phyloP scores from a whole-genome alignment of 2,797 vertebrate species.

The Gallinago stenura region DNA sequence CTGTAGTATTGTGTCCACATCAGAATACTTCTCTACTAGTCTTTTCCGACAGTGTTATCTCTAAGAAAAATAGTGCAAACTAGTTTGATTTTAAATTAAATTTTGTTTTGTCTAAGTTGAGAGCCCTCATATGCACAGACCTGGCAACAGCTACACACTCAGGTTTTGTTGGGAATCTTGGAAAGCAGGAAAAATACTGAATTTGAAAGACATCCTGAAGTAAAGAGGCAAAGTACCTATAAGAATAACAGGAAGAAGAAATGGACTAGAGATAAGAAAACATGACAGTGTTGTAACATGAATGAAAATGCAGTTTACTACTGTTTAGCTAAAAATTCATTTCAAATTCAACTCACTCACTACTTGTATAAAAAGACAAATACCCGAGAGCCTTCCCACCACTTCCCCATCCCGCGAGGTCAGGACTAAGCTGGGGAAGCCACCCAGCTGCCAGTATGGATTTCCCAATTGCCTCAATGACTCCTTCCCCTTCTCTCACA shows the following conservation, averaged over 20 bases:
- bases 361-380: neutral
- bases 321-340: neutral
- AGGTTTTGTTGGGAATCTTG: neutral
- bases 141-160: neutral
- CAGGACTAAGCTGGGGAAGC: neutral
- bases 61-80: neutral
- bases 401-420: neutral
- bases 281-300: neutral
- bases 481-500: neutral
- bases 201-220: neutral
- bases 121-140: neutral
- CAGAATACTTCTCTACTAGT: neutral
- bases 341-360: neutral
- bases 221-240: neutral
- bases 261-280: neutral
- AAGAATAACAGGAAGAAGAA: neutral
- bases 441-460: rapidly evolving
- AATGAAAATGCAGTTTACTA: neutral
- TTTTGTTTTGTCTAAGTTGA: neutral
- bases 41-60: neutral
- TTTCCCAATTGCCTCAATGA: neutral
- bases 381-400: neutral
- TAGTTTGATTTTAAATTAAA: neutral
- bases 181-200: neutral
- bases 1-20: neutral